These are phyloP conservation scores for Drosophila hamatofila DNA, from an alignment of 2,888 invertebrate species.

Conservation along the genomic window DNA sequence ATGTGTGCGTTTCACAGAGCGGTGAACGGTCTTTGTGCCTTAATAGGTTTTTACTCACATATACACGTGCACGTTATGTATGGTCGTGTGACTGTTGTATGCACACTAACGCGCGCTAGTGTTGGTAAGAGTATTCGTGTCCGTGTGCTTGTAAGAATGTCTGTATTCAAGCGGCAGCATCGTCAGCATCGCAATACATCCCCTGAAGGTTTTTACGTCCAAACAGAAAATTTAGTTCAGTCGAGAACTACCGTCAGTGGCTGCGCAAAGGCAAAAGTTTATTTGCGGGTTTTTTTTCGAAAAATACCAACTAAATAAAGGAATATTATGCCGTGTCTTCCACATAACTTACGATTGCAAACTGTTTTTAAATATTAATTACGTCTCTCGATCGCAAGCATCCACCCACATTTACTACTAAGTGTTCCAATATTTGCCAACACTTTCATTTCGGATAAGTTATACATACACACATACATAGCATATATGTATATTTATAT, in stretches of 20 bases:
- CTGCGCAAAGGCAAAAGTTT: constrained; percentile 83
- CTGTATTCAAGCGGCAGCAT: constrained; percentile 53
- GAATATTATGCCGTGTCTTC: constrained; percentile 47
- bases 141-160: constrained; percentile 29
- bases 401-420: constrained; percentile 16
- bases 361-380: constrained; percentile 27
- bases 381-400: constrained; percentile 30
- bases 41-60: constrained; percentile 30
- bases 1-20: constrained; percentile 11
- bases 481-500: constrained; percentile 5
- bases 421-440: constrained; percentile 36
- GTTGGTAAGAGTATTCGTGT: constrained; percentile 1
- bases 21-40: constrained; percentile 22
- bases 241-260: constrained; percentile 84
- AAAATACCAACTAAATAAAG: constrained; percentile 44
- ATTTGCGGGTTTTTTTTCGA: constrained; percentile 80
- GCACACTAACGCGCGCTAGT: background rate
- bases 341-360: constrained; percentile 46
- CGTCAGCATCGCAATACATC: constrained; percentile 74
- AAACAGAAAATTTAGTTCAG: constrained; percentile 84
- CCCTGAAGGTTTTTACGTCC: constrained; percentile 85
- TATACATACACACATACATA: constrained; percentile 5
- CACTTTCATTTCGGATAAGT: constrained; percentile 41
- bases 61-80: constrained; percentile 6
- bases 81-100: constrained; percentile 1